Percentiles rank a stretch among this genome's conserved stretches.
phyloP scores from a whole-genome alignment of 1,140 invertebrate genomes.

The Meloidogyne hapla region DNA sequence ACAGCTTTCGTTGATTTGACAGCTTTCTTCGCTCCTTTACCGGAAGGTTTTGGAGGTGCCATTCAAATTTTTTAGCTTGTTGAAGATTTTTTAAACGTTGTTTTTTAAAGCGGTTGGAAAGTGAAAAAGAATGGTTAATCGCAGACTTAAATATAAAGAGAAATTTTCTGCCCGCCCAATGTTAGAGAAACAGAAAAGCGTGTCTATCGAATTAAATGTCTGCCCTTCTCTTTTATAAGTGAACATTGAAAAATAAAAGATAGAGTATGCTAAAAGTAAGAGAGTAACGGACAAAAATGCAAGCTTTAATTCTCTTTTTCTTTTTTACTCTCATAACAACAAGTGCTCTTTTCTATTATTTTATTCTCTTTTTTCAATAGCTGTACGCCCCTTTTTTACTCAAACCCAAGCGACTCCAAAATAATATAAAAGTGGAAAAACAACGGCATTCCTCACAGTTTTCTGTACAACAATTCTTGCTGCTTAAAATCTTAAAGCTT shows the following conservation, averaged over 20 bases:
- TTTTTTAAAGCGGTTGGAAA: not conserved
- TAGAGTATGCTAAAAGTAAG: not conserved
- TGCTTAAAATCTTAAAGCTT: not conserved
- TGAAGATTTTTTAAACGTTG: not conserved
- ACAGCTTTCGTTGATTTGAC: conserved; percentile 45
- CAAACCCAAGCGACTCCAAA: not conserved
- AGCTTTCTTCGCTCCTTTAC: conserved; percentile 50
- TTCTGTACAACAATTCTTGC: not conserved
- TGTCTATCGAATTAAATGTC: not conserved
- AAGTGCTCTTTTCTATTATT: not conserved
- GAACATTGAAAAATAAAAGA: not conserved
- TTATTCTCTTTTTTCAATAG: too few relatives aligned
- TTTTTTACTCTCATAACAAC: not conserved
- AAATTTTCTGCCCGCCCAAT: not conserved
- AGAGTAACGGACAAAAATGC: not conserved
- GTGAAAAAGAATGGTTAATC: not conserved
- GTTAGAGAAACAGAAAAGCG: not conserved
- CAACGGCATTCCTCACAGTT: not conserved
- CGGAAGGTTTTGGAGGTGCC: conserved; percentile 45
- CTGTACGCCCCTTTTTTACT: not conserved
- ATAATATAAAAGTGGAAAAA: not conserved
- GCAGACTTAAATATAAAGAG: not conserved
- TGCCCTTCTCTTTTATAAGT: not conserved
- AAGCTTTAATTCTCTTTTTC: not conserved
- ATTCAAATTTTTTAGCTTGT: not conserved